Conservation (phyloP, 1,140 invertebrate species). For the Heliothis subflexa region DNA sequence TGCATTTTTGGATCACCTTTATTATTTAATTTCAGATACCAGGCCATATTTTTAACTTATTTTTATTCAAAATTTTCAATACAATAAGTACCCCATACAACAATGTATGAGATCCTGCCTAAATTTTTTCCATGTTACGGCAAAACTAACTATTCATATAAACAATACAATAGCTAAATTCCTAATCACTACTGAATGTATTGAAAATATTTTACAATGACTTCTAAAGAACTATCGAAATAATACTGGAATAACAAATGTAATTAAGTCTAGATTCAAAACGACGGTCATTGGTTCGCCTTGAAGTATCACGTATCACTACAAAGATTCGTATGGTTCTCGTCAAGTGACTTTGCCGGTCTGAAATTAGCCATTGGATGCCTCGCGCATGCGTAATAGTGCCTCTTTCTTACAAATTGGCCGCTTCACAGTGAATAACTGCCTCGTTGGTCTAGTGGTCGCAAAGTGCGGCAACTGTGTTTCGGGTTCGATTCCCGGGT, state of each 20-base stretch:
- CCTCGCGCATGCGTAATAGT: too few relatives aligned
- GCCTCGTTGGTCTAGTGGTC: too few relatives aligned
- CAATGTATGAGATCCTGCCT: slow-evolving; percentile 11
- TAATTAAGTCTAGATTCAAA: slow-evolving; percentile 12
- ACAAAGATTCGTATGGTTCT: too few relatives aligned
- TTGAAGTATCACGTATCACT: background rate
- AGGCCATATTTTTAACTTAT: background rate
- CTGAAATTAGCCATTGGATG: too few relatives aligned
- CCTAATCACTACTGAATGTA: slow-evolving; percentile 45
- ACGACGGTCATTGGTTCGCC: background rate
- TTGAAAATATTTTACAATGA: slow-evolving; percentile 24
- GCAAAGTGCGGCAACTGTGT: too few relatives aligned
- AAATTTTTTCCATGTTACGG: background rate
- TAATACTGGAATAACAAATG: slow-evolving; percentile 41
- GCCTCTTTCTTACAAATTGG: too few relatives aligned
- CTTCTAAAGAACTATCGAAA: slow-evolving; percentile 23
- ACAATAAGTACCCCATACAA: background rate
- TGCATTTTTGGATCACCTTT: too few relatives aligned
- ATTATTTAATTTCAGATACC: too few relatives aligned
- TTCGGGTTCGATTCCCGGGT: too few relatives aligned
- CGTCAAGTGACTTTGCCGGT: too few relatives aligned
- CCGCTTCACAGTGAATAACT: too few relatives aligned
- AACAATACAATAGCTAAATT: background rate
- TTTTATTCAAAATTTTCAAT: background rate
- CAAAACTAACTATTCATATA: background rate